phyloP scores from a whole-genome alignment of 2,797 vertebrate species.

The Sciaenops ocellatus region DNA sequence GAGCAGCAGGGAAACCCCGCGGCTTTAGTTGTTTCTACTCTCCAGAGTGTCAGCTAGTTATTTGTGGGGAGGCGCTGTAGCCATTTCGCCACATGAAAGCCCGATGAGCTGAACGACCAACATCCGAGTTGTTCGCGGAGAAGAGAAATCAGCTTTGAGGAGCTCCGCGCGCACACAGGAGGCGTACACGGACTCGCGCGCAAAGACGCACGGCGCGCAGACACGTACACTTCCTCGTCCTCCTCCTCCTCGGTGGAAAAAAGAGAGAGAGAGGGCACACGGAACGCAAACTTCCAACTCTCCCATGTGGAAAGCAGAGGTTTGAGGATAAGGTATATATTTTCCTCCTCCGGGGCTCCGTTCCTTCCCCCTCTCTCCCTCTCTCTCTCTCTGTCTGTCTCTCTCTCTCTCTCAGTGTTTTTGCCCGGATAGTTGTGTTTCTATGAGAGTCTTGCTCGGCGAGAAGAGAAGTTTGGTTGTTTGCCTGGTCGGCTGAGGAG shows the following conservation, averaged over 20 bases:
- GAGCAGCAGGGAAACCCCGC: conserved; percentile 82
- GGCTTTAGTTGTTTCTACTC: conserved; percentile 84
- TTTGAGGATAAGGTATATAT: conserved; percentile 70
- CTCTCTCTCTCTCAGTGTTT: conserved; percentile 43
- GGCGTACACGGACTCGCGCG: conserved; percentile 53
- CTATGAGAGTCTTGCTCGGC: conserved; percentile 82
- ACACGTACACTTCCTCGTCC: conserved; percentile 76
- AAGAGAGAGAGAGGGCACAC: conserved; percentile 63
- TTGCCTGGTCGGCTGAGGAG: conserved; percentile 80
- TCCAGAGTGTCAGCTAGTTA: conserved; percentile 84
- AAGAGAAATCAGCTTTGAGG: conserved; percentile 74
- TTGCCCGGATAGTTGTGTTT: conserved; percentile 76
- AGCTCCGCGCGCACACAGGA: conserved; percentile 68
- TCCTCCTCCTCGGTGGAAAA: conserved; percentile 65
- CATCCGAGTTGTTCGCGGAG: conserved; percentile 78
- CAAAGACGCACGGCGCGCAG: conserved; percentile 63
- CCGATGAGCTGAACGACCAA: conserved; percentile 78
- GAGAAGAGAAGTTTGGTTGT: conserved; percentile 87
- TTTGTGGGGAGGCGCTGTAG: conserved; percentile 88
- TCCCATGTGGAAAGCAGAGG: conserved; percentile 83
- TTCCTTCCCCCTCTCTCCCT: conserved; percentile 50
- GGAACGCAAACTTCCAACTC: conserved; percentile 80
- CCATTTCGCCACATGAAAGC: conserved; percentile 86
- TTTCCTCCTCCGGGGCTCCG: conserved; percentile 52
- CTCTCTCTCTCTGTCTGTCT: conserved; percentile 24